These are phyloP conservation scores for Chrosomus eos DNA, from an alignment of 2,797 vertebrate genomes.

Conservation along the genomic window DNA sequence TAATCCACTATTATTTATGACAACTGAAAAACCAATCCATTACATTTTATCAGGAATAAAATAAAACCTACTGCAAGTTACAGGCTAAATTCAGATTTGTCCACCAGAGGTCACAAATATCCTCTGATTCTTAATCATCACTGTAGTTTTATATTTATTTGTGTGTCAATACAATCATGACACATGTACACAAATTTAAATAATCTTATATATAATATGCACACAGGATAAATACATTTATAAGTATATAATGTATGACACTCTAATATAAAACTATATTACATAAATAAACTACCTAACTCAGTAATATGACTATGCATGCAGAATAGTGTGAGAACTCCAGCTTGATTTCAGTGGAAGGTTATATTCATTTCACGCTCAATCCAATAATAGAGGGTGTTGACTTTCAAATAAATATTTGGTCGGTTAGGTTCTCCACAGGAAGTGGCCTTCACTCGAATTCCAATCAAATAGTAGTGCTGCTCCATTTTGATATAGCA, in stretches of 20 bases:
- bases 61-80: not conserved
- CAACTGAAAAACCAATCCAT: not conserved
- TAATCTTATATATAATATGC: not conserved
- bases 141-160: not conserved
- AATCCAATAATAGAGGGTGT: conserved; percentile 9
- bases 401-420: conserved; percentile 24
- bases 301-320: not conserved
- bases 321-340: not conserved
- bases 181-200: not conserved
- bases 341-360: not conserved
- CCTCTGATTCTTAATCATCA: not conserved
- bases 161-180: not conserved
- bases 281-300: not conserved
- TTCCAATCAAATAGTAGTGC: conserved; percentile 1
- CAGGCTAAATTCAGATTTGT: not conserved
- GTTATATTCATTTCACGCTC: not conserved
- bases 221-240: not conserved
- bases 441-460: conserved; percentile 5
- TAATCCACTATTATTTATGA: not conserved
- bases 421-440: not conserved
- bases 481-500: not conserved
- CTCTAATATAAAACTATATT: not conserved
- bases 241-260: not conserved
- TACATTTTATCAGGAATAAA: not conserved
- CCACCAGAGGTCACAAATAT: conserved; percentile 37